A percentile compares a stretch with the other conserved stretches of the same genome.
Evolutionary conservation across 2,113 vertebrate genomes (phyloP).

Genomic region (Campylorhamphus procurvoides): DNA sequence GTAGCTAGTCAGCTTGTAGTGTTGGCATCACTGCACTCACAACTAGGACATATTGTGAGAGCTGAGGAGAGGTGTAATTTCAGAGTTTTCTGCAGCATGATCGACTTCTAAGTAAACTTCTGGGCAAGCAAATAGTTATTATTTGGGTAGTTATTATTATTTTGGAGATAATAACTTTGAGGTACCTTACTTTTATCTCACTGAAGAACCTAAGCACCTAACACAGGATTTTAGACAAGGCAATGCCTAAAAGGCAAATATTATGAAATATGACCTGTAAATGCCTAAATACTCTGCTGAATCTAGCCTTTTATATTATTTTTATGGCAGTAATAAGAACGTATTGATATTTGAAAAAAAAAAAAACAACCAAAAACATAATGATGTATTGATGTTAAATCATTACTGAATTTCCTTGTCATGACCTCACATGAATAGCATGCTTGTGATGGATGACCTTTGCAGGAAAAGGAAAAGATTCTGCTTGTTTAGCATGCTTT

Average conservation of each 20-base stretch:
- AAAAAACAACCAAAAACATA: not conserved
- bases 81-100: not conserved
- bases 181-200: not conserved
- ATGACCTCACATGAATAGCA: not conserved
- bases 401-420: not conserved
- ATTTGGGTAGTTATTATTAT: not conserved
- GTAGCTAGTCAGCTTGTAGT: not conserved
- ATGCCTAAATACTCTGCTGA: not conserved
- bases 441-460: not conserved
- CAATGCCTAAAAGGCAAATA: not conserved
- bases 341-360: not conserved
- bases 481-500: not conserved
- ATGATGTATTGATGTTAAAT: not conserved
- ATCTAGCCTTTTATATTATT: not conserved
- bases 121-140: not conserved
- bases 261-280: not conserved
- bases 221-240: not conserved
- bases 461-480: not conserved
- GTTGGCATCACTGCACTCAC: rapidly evolving
- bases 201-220: not conserved
- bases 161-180: not conserved
- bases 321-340: not conserved
- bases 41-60: rapidly evolving
- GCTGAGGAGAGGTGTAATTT: not conserved
- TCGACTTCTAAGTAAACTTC: not conserved